Evolutionary conservation across 2,888 invertebrate species (phyloP).

Genomic region (Yponomeuta malinellus): DNA sequence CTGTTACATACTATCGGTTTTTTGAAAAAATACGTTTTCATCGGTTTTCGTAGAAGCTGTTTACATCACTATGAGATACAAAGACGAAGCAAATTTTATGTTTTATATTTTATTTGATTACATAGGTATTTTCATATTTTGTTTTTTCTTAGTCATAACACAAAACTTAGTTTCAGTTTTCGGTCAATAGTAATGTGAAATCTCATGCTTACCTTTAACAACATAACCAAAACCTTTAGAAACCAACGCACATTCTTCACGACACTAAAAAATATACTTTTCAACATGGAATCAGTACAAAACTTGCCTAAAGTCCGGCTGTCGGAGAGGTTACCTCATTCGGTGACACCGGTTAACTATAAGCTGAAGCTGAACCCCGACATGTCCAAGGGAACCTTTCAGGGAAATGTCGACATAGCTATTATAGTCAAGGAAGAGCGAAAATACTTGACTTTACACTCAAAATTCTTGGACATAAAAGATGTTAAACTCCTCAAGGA

Average conservation of each 20-base stretch:
- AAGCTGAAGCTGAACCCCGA: conserved; percentile 48
- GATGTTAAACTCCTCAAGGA: conserved; percentile 45
- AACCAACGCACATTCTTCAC: neutral
- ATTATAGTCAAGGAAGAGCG: conserved; percentile 51
- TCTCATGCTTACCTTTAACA: neutral
- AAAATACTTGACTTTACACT: conserved; percentile 72
- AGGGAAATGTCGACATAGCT: conserved; percentile 51
- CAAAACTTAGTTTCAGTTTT: neutral
- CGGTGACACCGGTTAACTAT: conserved; percentile 53
- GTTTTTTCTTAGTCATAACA: neutral
- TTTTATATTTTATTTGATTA: too few relatives aligned
- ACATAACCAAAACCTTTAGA: neutral
- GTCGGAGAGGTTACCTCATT: conserved; percentile 45
- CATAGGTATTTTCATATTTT: too few relatives aligned
- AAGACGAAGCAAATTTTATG: too few relatives aligned
- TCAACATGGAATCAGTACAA: neutral
- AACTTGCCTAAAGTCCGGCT: conserved; percentile 26
- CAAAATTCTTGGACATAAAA: conserved; percentile 73
- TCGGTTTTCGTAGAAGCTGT: too few relatives aligned
- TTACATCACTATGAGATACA: too few relatives aligned
- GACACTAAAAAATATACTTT: neutral
- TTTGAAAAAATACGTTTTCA: too few relatives aligned
- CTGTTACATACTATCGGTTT: too few relatives aligned
- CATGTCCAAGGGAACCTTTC: conserved; percentile 43
- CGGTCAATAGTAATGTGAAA: neutral